Evolutionary conservation across 1,140 invertebrate species (phyloP), one percentile per base, ranked within the genome.

Genomic region (Anoplophora glabripennis): DNA sequence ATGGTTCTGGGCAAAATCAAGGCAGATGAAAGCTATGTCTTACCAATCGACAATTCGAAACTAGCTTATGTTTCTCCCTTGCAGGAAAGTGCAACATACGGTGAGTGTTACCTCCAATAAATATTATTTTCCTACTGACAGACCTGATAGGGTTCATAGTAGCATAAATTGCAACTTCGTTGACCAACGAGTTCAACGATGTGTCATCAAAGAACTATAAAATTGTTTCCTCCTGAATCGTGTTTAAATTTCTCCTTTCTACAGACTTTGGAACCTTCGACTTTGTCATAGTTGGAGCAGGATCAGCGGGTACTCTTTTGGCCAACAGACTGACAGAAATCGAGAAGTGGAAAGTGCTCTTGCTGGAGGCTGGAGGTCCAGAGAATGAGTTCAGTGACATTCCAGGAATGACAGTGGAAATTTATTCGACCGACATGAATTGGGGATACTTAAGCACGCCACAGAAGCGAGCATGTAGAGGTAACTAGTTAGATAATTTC

Each of bases 241-340:
- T 2, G 2, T 28, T 3, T 28, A 3, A 28, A 28, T 28, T 28
- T 28, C 21, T 3, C 21, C 7, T 41, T 41, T 7, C 2, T 12
- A 41, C 40, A 41, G 40, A 41, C 15, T 41, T 3, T 12, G 40
- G 38, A 21, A 38, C 33, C 17, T 12, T 36, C 45, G 21, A 45
- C 7, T 41, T 57, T 36, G 28, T 48, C 46, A 57, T 57, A 40
- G 15, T 48, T 14, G n/a, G 17, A 55, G 35, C 44, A 36, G 40
- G 40, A 41, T 41, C 40, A 7, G 40, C 40, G n/a, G 40, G 40
- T 7, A 12, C 40, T 12, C n/a, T 41, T 12, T 41, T 41, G 40
- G 40, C 40, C 40, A 41, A 41, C 7, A 41, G 40, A 17, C 7
- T 41, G 4, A 41, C 40, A 2, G 40, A 41, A 7, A 17, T 41